phyloP scores from a whole-genome alignment of 2,113 vertebrate species.

The Haliaeetus leucogaster region DNA sequence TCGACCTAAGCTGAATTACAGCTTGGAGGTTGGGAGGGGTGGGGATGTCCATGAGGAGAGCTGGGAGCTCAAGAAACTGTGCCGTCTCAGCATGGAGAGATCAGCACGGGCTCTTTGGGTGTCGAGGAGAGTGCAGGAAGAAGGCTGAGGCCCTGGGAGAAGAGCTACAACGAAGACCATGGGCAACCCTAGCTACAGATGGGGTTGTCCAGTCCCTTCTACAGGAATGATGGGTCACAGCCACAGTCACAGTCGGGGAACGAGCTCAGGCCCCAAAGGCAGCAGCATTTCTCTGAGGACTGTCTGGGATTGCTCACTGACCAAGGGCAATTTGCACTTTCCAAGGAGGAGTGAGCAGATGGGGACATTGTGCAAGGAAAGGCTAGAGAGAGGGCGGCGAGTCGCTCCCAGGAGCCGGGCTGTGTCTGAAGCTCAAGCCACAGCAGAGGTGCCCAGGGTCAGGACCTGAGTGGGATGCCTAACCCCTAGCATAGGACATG shows the following conservation, averaged over 20 bases:
- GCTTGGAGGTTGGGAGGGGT: not conserved
- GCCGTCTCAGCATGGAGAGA: not conserved
- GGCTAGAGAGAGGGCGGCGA: not conserved
- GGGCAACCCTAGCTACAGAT: not conserved
- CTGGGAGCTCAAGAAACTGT: not conserved
- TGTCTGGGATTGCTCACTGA: not conserved
- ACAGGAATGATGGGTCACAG: not conserved
- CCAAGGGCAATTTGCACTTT: not conserved
- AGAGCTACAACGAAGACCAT: not conserved
- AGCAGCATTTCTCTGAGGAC: not conserved
- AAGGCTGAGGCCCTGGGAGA: not conserved
- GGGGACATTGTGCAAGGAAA: not conserved
- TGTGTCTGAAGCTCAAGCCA: not conserved
- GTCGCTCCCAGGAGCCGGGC: not conserved
- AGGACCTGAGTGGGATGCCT: not conserved
- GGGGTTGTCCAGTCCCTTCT: not conserved
- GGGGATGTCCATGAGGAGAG: not conserved
- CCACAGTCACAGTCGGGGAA: not conserved
- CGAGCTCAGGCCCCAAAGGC: not conserved
- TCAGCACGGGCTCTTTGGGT: not conserved
- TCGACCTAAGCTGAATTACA: not conserved
- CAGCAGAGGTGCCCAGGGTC: not conserved
- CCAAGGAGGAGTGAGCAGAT: not conserved
- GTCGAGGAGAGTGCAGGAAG: not conserved
- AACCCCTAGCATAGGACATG: not conserved